Conservation (phyloP, 2,797 vertebrate species). For the Astyanax mexicanus region DNA sequence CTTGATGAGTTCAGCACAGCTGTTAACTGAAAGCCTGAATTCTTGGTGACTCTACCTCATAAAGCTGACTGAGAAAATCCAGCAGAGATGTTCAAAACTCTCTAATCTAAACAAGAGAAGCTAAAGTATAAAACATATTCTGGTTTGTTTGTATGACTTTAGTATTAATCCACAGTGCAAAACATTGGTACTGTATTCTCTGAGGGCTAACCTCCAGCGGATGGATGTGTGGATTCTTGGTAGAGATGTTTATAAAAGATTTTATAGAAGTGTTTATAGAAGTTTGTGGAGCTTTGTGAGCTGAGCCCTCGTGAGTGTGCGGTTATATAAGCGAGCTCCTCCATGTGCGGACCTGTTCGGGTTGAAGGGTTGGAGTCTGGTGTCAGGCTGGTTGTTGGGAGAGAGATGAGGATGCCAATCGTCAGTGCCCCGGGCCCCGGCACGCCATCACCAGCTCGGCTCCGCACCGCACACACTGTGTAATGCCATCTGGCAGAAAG, state of each 20-base stretch:
- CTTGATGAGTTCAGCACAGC: too few species aligned
- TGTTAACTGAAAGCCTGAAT: too few species aligned
- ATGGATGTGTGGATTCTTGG: neutral
- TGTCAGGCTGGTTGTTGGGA: neutral
- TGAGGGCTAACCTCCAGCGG: too few species aligned
- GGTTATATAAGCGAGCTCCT: neutral
- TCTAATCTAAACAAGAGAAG: too few species aligned
- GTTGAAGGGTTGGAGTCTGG: neutral
- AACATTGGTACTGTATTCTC: too few species aligned
- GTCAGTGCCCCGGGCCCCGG: neutral
- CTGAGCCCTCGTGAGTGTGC: neutral
- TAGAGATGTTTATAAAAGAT: neutral
- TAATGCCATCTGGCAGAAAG: conserved; percentile 9
- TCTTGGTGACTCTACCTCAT: too few species aligned
- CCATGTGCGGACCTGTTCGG: neutral
- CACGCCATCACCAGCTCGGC: neutral
- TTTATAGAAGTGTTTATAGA: neutral
- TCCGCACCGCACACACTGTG: neutral
- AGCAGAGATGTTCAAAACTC: too few species aligned
- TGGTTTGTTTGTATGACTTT: too few species aligned
- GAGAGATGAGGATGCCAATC: conserved; percentile 1
- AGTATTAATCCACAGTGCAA: too few species aligned
- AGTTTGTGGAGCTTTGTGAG: neutral
- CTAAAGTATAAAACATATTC: too few species aligned
- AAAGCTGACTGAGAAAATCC: too few species aligned